These are phyloP conservation scores for Sandelia bainsii DNA, from an alignment of 2,797 vertebrate species.

Conservation along the genomic window DNA sequence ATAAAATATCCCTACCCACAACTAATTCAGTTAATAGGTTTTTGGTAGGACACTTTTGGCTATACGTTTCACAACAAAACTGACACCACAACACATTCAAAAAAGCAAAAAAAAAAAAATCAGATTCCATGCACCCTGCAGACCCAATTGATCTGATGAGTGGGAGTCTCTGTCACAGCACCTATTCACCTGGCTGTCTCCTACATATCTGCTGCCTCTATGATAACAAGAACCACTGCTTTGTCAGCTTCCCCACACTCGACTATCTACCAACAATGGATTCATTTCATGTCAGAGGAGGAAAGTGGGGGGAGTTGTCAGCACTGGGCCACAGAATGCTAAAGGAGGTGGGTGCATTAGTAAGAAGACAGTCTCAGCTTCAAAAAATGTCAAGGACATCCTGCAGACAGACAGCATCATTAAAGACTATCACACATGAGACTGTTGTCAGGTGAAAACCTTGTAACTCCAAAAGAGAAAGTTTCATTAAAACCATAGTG, in stretches of 20 bases:
- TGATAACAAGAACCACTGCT: slow-evolving; percentile 69
- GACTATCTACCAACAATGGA: slow-evolving; percentile 68
- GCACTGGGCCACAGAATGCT: slow-evolving; percentile 50
- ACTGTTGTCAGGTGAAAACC: slow-evolving; percentile 16
- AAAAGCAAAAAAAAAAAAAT: slow-evolving; percentile 1
- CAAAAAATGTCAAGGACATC: slow-evolving; percentile 67
- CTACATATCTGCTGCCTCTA: slow-evolving; percentile 61
- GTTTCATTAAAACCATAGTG: too few relatives aligned
- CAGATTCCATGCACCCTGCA: neutral
- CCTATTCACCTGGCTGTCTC: slow-evolving; percentile 59
- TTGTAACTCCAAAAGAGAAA: neutral
- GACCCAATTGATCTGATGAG: slow-evolving; percentile 33
- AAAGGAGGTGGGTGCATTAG: slow-evolving; percentile 43
- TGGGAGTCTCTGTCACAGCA: slow-evolving; percentile 35
- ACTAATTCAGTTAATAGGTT: too few relatives aligned
- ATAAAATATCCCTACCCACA: too few relatives aligned
- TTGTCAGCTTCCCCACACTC: slow-evolving; percentile 62
- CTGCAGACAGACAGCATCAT: slow-evolving; percentile 52
- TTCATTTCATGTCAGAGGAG: slow-evolving; percentile 63
- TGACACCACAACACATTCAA: too few relatives aligned
- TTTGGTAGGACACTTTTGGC: too few relatives aligned
- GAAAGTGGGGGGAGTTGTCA: slow-evolving; percentile 39
- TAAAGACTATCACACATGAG: slow-evolving; percentile 42
- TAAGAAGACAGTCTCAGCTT: slow-evolving; percentile 44
- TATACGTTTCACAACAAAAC: too few relatives aligned